phyloP scores from a whole-genome alignment of 2,113 vertebrate genomes.

The Ailuropoda melanoleuca region DNA sequence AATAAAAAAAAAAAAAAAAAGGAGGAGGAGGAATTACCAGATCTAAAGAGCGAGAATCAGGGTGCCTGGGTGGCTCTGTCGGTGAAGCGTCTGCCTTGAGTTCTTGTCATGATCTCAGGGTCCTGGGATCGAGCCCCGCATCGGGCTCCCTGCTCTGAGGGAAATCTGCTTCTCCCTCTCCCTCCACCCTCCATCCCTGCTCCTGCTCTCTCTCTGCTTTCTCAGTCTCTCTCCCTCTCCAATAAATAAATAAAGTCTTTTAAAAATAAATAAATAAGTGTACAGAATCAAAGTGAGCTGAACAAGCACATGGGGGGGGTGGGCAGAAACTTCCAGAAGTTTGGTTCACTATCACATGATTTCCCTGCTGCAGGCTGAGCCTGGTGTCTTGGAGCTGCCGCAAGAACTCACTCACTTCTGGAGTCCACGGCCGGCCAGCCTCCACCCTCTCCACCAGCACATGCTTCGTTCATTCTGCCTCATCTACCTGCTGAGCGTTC shows the following conservation, averaged over 20 bases:
- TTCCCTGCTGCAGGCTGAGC: background rate
- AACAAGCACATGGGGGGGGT: background rate
- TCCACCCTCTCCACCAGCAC: accelerated
- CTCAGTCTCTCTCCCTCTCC: no score
- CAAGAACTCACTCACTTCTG: background rate
- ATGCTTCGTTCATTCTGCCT: accelerated
- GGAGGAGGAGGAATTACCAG: background rate
- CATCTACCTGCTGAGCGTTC: accelerated
- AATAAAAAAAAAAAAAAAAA: background rate
- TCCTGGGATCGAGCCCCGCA: accelerated
- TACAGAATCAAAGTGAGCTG: background rate
- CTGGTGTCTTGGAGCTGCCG: accelerated
- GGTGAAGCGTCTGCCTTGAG: no score
- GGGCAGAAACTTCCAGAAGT: background rate
- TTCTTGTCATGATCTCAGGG: no score
- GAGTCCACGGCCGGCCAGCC: background rate
- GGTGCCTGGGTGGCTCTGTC: no score
- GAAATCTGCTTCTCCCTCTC: no score
- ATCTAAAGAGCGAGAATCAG: background rate
- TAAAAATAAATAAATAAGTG: no score
- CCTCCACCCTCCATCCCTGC: no score
- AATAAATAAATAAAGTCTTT: no score
- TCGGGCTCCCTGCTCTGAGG: no score
- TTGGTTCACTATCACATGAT: background rate
- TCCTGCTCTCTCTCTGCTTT: no score